Percentiles rank a stretch among this genome's conserved stretches.
These are phyloP conservation scores for Perognathus longimembris DNA, from an alignment of 2,113 vertebrate genomes.

Conservation along the genomic window DNA sequence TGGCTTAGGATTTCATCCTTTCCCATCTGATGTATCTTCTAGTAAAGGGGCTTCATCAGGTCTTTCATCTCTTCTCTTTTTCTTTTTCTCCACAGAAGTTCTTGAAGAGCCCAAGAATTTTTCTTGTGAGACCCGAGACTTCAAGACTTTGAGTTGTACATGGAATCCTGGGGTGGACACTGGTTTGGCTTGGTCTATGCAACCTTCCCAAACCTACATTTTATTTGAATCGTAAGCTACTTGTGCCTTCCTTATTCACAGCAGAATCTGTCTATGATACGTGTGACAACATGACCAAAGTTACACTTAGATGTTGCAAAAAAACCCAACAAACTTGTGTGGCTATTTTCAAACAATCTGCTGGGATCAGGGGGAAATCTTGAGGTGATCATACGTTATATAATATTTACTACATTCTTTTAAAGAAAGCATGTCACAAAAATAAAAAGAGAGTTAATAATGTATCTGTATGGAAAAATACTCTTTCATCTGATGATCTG, in stretches of 20 bases:
- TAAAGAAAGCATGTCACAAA: neutral
- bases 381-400: neutral
- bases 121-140: constrained; percentile 86
- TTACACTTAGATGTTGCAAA: neutral
- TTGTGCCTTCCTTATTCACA: neutral
- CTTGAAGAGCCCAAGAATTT: constrained; percentile 84
- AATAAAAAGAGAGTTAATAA: neutral
- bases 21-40: neutral
- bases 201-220: constrained; percentile 23
- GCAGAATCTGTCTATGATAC: neutral
- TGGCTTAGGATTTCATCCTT: neutral
- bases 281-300: neutral
- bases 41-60: neutral
- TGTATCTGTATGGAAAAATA: neutral
- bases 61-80: neutral
- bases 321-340: neutral
- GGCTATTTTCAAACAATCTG: neutral
- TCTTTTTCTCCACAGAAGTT: constrained; percentile 74
- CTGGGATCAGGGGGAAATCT: neutral
- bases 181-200: neutral
- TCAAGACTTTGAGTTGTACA: constrained; percentile 82
- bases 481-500: neutral
- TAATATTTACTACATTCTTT: neutral
- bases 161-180: constrained; percentile 81
- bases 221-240: constrained; percentile 83